Base-by-base conservation (phyloP, 2,797 vertebrate genomes). In the Phrynocephalus vlangalii region DNA sequence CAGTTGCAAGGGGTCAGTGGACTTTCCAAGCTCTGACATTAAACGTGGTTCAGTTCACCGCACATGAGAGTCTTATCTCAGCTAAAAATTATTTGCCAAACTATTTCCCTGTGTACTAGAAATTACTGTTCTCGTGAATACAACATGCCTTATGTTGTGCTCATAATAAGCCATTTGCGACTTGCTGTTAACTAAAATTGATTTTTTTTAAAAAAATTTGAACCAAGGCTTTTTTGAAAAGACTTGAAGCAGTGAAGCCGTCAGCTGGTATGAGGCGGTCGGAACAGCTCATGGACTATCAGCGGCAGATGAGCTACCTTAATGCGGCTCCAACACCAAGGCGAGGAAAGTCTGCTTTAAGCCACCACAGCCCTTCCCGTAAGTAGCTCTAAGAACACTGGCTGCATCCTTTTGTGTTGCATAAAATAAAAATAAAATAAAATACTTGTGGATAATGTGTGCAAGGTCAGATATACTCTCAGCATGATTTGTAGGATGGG, bases 211-310 rank as follows among this genome's bases (percentile, higher is more conserved):
- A 5, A 8, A 44, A 52, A 72, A 93, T 89, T 84, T 3, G 70
- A 90, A 78, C 86, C 67, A 93, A 99, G 99, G 98, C 98, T 89
- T 97, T 99, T 63, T 94, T 99, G 89, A 99, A 98, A 94, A 97
- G 97, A 87, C 95, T 99, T 91, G 98, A 99, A 95, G 96, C 98
- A 0, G 97, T 98, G 89, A 99, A 99, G 87, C 96, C 98, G n/a
- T 98, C 98, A 20, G 94, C 96, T 80, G 98, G 98, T 48, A 96
- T 99, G 95, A 98, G 92, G 56, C 97, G 98, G 33, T 95, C 97
- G 2, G 97, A 98, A 26, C 99, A 98, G n/a, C 90, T 99, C 86
- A 92, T 96, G 88, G 98, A 99, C 94, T 98, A 99, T 88, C 97
- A 98, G 88, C 98, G 97, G 15, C 98, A 98, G 1, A 95, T 95